Percentiles rank a stretch among this genome's conserved stretches.
Conservation (phyloP, 2,888 invertebrate species). For the Nemoura dubitans region DNA sequence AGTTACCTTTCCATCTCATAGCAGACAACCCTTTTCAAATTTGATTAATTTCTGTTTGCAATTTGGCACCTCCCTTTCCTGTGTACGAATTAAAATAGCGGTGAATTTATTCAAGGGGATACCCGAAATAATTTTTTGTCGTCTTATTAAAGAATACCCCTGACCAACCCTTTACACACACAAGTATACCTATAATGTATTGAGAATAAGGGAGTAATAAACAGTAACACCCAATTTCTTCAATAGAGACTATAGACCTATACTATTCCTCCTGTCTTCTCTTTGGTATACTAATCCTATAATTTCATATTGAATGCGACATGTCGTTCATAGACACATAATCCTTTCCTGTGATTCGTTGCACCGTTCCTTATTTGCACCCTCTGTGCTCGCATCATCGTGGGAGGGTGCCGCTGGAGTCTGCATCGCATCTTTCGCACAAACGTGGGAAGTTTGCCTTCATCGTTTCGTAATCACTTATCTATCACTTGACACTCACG, state of each 20-base stretch:
- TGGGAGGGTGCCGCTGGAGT: background rate
- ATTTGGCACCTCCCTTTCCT: slow-evolving; percentile 39
- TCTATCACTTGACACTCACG: background rate
- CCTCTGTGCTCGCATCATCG: background rate
- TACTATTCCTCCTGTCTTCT: background rate
- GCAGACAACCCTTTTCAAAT: slow-evolving; percentile 35
- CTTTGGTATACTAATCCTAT: slow-evolving; percentile 17
- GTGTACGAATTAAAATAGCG: slow-evolving; percentile 33
- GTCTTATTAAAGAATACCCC: background rate
- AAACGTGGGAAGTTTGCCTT: background rate
- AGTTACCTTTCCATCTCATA: background rate
- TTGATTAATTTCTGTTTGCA: slow-evolving; percentile 42
- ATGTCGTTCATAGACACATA: background rate
- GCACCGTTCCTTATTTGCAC: background rate
- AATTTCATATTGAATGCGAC: background rate
- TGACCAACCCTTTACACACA: background rate
- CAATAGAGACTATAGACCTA: background rate
- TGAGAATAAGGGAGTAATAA: slow-evolving; percentile 9
- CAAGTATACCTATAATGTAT: background rate
- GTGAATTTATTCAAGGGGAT: slow-evolving; percentile 3
- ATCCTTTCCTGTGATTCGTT: slow-evolving; percentile 18
- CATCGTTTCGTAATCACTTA: background rate
- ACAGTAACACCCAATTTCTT: background rate
- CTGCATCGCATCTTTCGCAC: background rate
- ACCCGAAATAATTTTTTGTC: slow-evolving; percentile 5